phyloP scores from a whole-genome alignment of 1,140 invertebrate genomes.

The Proales similis region DNA sequence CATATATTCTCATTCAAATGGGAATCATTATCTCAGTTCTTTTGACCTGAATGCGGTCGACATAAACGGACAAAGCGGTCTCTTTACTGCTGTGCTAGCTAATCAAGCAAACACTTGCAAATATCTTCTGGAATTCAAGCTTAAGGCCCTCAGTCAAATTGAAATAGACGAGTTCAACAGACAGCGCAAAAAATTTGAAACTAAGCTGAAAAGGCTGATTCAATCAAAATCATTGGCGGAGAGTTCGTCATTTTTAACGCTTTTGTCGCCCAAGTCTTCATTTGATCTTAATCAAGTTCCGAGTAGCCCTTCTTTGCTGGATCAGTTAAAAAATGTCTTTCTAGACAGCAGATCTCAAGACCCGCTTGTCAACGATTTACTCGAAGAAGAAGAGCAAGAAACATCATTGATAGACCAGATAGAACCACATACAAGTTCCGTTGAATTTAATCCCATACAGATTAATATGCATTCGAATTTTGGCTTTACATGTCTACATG shows the following conservation, averaged over 20 bases:
- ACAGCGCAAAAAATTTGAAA: neutral
- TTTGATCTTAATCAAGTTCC: conserved; percentile 7
- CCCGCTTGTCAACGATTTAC: conserved; percentile 4
- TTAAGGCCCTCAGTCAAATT: neutral
- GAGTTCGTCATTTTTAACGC: no score
- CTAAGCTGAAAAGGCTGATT: neutral
- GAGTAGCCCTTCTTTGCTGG: conserved; percentile 24
- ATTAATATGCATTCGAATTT: conserved; percentile 26
- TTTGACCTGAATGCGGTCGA: conserved; percentile 48
- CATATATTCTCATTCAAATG: conserved; percentile 28
- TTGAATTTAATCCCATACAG: conserved; percentile 14
- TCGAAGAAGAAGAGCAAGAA: neutral
- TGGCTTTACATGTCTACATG: conserved; percentile 32
- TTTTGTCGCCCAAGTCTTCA: conserved; percentile 2
- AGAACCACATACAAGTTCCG: neutral
- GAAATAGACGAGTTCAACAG: neutral
- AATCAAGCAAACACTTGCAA: conserved; percentile 41
- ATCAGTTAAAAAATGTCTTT: conserved; percentile 27
- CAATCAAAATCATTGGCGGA: neutral
- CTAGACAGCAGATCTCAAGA: conserved; percentile 24
- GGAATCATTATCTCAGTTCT: conserved; percentile 43
- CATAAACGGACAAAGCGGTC: conserved; percentile 42
- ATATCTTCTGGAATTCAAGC: conserved; percentile 40
- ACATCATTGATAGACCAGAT: neutral
- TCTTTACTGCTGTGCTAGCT: conserved; percentile 45